A percentile compares a stretch with the other conserved stretches of the same genome.
phyloP scores from a whole-genome alignment of 1,140 invertebrate genomes.

The Bombus pascuorum region DNA sequence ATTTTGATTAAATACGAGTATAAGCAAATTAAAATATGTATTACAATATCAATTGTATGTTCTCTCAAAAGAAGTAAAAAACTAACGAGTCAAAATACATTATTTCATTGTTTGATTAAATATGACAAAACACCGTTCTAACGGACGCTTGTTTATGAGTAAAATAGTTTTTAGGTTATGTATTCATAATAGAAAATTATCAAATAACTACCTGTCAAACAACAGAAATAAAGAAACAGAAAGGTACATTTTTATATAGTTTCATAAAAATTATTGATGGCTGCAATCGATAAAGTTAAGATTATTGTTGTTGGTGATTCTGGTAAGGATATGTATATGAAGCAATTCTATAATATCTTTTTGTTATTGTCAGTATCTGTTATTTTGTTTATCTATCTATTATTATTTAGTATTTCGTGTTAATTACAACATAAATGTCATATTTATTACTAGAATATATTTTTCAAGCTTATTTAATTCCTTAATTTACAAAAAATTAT shows the following conservation, averaged over 20 bases:
- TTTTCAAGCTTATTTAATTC: constrained; percentile 1
- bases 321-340: constrained; percentile 82
- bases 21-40: constrained; percentile 21
- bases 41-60: constrained; percentile 24
- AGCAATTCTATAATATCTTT: constrained; percentile 4
- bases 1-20: constrained; percentile 12
- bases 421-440: not conserved
- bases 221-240: not conserved
- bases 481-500: not conserved
- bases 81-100: constrained; percentile 10
- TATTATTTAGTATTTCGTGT: not conserved
- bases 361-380: not conserved
- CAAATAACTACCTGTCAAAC: constrained; percentile 41
- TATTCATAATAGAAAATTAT: constrained; percentile 24
- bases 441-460: not conserved
- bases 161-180: constrained; percentile 46
- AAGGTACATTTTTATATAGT: constrained; percentile 1
- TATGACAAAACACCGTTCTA: not conserved
- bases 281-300: constrained; percentile 93
- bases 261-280: constrained; percentile 81
- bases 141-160: constrained; percentile 44
- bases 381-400: not conserved
- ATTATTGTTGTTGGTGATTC: constrained; percentile 96
- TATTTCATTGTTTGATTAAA: not conserved
- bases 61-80: constrained; percentile 7